Conservation (phyloP, 2,113 vertebrate species). For the Cynopterus brachyotis region DNA sequence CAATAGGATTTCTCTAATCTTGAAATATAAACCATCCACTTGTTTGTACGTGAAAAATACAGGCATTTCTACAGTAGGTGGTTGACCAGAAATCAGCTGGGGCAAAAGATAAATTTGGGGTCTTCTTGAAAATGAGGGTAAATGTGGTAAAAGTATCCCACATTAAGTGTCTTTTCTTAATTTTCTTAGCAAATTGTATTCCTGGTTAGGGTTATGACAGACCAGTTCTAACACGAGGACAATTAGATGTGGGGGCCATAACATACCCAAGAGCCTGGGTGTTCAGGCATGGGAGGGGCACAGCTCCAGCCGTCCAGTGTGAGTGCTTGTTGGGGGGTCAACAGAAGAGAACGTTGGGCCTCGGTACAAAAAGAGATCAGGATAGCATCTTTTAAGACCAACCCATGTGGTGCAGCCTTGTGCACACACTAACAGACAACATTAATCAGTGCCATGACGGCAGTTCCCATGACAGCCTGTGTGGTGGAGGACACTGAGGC, state of each 20-base stretch:
- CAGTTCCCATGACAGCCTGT: fast-evolving
- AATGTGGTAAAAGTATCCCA: not conserved
- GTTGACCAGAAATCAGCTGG: not conserved
- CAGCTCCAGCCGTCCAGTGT: fast-evolving
- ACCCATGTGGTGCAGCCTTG: fast-evolving
- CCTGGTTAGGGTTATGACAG: not conserved
- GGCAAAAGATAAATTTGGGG: not conserved
- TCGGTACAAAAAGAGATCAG: not conserved
- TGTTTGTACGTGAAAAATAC: not conserved
- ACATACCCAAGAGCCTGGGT: not conserved
- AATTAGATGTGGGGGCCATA: too few relatives aligned
- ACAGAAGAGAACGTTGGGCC: not conserved
- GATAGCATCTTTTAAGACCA: not conserved
- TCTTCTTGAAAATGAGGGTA: not conserved
- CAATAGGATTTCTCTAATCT: not conserved
- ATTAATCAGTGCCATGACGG: not conserved
- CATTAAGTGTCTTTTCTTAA: not conserved
- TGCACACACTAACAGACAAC: fast-evolving
- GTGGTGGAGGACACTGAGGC: fast-evolving
- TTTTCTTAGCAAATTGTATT: not conserved
- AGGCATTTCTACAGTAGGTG: too few relatives aligned
- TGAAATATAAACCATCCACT: not conserved
- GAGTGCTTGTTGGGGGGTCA: fast-evolving
- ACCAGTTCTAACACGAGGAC: not conserved
- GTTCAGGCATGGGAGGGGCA: not conserved